Base-by-base conservation (phyloP, 2,113 vertebrate species). In the Rattus rattus region DNA sequence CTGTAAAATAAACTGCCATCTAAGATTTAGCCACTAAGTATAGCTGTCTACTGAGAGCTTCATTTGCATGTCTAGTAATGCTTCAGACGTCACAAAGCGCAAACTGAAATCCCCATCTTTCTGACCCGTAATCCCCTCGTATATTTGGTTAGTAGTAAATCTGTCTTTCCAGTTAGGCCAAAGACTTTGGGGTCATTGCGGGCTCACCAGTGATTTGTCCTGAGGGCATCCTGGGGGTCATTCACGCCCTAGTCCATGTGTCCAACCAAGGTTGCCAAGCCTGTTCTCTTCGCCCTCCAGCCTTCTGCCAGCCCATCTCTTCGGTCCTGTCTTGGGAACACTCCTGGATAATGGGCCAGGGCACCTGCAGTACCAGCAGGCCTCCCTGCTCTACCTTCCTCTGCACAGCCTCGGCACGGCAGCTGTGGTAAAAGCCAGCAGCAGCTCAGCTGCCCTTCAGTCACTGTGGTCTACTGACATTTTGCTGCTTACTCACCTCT, bases 1-100 rank as follows among this genome's bases (percentile, higher is more conserved):
- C 54, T 94, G 1, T 86, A 90, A 96, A 93, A 69, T 91, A 96
- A 94, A 81, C 7, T n/a, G 1, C 65, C 56, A 92, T n/a, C 72
- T 90, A 87, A 92, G 90, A 86, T 94, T 69, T 92, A 94, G 36
- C n/a, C 36, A 28, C 16, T 88, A 0, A 83, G 28, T 92, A 14
- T 89, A 90, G 52, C 61, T 94, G 24, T 26, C 54, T 73, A 16
- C 36, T 90, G 22, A 69, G 22, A 17, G 33, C 26, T 94, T 19
- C 36, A 47, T 83, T 54, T 92, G 73, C 93, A 47, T 96, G 77
- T 94, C 87, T 96, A 47, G 8, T 94, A 73, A 47, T 12, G 63
- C 13, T 43, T 92, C n/a, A 73, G 33, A 89, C 87, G 49, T 76
- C 56, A 52, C 49, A 80, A 84, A 59, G 56, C 36, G 24, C 72